Evolutionary conservation across 2,113 vertebrate species (phyloP).

Genomic region (Tympanuchus pallidicinctus): DNA sequence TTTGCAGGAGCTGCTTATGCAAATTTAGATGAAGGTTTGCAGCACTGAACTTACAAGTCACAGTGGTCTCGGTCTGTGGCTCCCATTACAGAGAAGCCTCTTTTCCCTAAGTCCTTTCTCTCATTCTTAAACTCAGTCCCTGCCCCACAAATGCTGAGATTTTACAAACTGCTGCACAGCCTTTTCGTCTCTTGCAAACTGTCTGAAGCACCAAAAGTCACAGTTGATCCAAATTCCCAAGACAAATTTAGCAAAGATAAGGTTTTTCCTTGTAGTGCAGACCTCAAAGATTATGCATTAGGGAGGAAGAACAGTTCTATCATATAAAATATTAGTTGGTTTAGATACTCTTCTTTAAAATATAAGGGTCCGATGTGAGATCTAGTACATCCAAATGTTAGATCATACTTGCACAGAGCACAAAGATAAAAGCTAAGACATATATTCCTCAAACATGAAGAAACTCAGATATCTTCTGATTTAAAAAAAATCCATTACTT

Average conservation of each 20-base stretch:
- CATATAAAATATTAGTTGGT: background rate
- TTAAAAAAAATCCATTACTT: background rate
- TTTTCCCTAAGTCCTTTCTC: background rate
- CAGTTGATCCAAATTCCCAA: background rate
- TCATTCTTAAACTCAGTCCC: background rate
- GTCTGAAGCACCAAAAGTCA: background rate
- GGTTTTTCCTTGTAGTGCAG: background rate
- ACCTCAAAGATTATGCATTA: background rate
- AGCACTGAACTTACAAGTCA: background rate
- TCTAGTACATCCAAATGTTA: background rate
- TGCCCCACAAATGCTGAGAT: background rate
- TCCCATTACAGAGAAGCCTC: background rate
- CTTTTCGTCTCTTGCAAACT: background rate
- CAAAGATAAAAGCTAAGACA: background rate
- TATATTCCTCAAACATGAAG: background rate
- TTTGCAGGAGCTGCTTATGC: background rate
- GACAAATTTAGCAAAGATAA: background rate
- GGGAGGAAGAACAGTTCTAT: background rate
- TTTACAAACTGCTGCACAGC: background rate
- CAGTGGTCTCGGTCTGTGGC: background rate
- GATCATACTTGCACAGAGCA: background rate
- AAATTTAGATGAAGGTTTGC: background rate
- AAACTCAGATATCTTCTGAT: background rate
- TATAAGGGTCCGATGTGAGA: background rate
- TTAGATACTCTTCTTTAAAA: background rate